phyloP scores from a whole-genome alignment of 2,113 vertebrate species.

The Mustelus asterias region DNA sequence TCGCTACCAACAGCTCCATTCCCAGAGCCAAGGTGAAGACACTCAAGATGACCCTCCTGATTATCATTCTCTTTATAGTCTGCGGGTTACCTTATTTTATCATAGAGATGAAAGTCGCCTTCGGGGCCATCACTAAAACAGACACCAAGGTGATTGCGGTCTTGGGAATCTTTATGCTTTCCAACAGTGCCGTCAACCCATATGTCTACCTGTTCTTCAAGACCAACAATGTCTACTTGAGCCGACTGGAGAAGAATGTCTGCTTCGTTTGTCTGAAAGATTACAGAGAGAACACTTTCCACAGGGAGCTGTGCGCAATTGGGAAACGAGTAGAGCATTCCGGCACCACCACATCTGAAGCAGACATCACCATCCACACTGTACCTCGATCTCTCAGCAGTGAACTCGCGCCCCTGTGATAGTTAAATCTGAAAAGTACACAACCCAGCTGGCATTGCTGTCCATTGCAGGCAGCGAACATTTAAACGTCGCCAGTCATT shows the following conservation, averaged over 20 bases:
- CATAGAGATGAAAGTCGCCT: slow-evolving; percentile 47
- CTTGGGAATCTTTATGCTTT: slow-evolving; percentile 48
- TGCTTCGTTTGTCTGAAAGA: slow-evolving; percentile 42
- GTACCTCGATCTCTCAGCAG: neutral
- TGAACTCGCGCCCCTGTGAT: neutral
- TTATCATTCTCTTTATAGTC: slow-evolving; percentile 51
- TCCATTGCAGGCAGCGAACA: neutral
- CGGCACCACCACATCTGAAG: slow-evolving; percentile 22
- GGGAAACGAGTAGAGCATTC: slow-evolving; percentile 36
- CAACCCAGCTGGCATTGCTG: neutral
- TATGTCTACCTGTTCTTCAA: slow-evolving; percentile 56
- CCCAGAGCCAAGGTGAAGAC: slow-evolving; percentile 53
- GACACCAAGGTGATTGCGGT: slow-evolving; percentile 40
- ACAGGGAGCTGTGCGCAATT: slow-evolving; percentile 36
- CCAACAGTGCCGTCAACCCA: slow-evolving; percentile 53
- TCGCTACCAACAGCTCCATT: slow-evolving; percentile 41
- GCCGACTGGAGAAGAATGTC: slow-evolving; percentile 40
- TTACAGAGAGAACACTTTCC: slow-evolving; percentile 38
- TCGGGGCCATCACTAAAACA: neutral
- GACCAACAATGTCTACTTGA: slow-evolving; percentile 42
- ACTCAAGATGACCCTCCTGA: slow-evolving; percentile 54
- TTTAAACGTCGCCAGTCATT: neutral
- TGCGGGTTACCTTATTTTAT: slow-evolving; percentile 54
- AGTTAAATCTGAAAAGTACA: slow-evolving; percentile 21
- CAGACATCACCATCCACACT: neutral